phyloP scores from a whole-genome alignment of 2,888 invertebrate species.

The Agriopis marginaria region DNA sequence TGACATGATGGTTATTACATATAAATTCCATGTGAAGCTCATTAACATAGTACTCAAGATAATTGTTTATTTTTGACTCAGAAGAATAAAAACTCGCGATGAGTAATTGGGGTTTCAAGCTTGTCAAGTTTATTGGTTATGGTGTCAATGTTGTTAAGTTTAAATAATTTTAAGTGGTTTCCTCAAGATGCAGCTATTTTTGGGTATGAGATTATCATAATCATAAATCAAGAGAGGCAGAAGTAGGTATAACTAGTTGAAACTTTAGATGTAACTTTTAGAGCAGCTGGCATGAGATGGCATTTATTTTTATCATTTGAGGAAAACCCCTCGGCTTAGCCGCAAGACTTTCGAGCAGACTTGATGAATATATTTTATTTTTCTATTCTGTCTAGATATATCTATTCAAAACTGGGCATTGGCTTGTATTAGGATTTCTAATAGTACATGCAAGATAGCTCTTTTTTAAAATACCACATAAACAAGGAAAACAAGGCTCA shows the following conservation, averaged over 20 bases:
- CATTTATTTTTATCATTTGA: neutral
- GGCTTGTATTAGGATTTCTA: no score
- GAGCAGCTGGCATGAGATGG: no score
- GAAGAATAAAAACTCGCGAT: constrained; percentile 35
- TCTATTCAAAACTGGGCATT: no score
- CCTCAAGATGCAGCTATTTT: constrained; percentile 18
- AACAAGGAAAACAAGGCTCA: no score
- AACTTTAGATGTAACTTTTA: neutral
- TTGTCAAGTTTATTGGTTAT: constrained; percentile 22
- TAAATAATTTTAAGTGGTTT: constrained; percentile 20
- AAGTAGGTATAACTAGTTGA: constrained; percentile 1
- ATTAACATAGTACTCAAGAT: constrained; percentile 40
- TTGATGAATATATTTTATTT: no score
- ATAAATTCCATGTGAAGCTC: constrained; percentile 29
- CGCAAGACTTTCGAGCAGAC: neutral
- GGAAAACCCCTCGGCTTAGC: neutral
- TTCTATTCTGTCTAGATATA: no score
- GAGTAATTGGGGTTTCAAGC: constrained; percentile 39
- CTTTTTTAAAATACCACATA: no score
- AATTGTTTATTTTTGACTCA: constrained; percentile 36
- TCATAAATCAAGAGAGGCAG: constrained; percentile 3
- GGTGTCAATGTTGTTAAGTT: constrained; percentile 27
- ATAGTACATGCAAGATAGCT: no score
- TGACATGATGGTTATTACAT: constrained; percentile 39
- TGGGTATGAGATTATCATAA: constrained; percentile 5